These are phyloP conservation scores for Pycnomerus fuliginosus DNA, from an alignment of 2,888 invertebrate species.

Conservation along the genomic window DNA sequence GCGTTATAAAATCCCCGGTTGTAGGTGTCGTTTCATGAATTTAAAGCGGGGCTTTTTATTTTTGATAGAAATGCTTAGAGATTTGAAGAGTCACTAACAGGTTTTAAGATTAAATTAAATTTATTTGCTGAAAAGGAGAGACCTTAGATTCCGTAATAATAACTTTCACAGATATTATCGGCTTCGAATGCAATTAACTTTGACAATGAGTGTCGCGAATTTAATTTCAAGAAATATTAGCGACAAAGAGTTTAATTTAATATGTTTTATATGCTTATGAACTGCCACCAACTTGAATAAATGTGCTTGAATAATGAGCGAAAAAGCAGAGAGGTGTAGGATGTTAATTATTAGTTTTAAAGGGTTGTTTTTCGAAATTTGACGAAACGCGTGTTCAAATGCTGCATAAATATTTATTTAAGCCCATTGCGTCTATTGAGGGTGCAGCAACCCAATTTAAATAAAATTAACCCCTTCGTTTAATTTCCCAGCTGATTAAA, in stretches of 20 bases:
- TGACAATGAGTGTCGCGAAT: slow-evolving; percentile 23
- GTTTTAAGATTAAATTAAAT: slow-evolving; percentile 25
- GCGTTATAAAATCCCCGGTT: slow-evolving; percentile 17
- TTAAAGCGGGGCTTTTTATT: slow-evolving; percentile 20
- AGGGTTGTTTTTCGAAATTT: too few relatives aligned
- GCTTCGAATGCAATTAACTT: slow-evolving; percentile 24
- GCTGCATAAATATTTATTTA: too few relatives aligned
- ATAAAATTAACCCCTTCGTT: slow-evolving; percentile 17
- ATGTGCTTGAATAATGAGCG: too few relatives aligned
- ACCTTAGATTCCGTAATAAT: slow-evolving; percentile 19
- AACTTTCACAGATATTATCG: slow-evolving; percentile 22
- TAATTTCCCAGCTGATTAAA: slow-evolving; percentile 8
- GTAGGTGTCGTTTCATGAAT: slow-evolving; percentile 20
- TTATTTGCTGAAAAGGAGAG: slow-evolving; percentile 18
- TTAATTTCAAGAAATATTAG: slow-evolving; percentile 21
- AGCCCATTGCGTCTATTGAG: too few relatives aligned
- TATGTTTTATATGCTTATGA: slow-evolving; percentile 22
- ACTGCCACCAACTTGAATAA: slow-evolving; percentile 15
- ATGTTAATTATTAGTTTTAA: too few relatives aligned
- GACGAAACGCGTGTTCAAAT: too few relatives aligned
- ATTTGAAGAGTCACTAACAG: slow-evolving; percentile 19
- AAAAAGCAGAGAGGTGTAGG: too few relatives aligned
- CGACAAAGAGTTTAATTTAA: slow-evolving; percentile 26
- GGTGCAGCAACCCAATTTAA: too few relatives aligned
- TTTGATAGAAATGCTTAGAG: slow-evolving; percentile 12